phyloP scores from a whole-genome alignment of 2,888 invertebrate species.

The Calephelis perditalis region DNA sequence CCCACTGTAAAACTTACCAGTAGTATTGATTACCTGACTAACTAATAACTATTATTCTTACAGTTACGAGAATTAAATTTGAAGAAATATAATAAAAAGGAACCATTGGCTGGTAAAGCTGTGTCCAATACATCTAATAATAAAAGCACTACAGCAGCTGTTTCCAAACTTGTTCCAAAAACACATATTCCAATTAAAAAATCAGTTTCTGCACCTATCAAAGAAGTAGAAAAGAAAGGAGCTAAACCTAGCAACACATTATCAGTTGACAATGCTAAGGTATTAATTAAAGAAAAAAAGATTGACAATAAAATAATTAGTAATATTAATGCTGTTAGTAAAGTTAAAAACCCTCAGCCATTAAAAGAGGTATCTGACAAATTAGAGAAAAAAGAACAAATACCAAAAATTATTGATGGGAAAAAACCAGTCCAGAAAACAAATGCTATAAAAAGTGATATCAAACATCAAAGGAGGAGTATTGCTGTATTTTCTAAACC shows the following conservation, averaged over 20 bases:
- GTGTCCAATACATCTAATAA: slow-evolving; percentile 25
- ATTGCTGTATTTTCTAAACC: slow-evolving; percentile 17
- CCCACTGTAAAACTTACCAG: no score
- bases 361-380: slow-evolving; percentile 2
- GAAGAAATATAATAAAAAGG: slow-evolving; percentile 45
- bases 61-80: slow-evolving; percentile 59
- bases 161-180: slow-evolving; percentile 22
- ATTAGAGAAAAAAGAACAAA: neutral
- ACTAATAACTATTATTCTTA: slow-evolving; percentile 22
- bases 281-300: neutral
- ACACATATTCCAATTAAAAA: slow-evolving; percentile 7
- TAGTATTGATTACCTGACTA: neutral
- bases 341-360: neutral
- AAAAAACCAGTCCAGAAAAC: slow-evolving; percentile 7
- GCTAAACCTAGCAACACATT: neutral
- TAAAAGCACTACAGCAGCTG: slow-evolving; percentile 22
- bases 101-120: slow-evolving; percentile 18
- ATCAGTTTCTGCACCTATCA: slow-evolving; percentile 11
- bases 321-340: neutral
- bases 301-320: slow-evolving; percentile 6
- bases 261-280: slow-evolving; percentile 5
- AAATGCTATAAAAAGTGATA: slow-evolving; percentile 15
- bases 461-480: slow-evolving; percentile 18
- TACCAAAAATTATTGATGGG: slow-evolving; percentile 20
- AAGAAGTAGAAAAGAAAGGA: neutral